These are phyloP conservation scores for Strigamia crassipes DNA, from an alignment of 2,888 invertebrate species.

Conservation along the genomic window DNA sequence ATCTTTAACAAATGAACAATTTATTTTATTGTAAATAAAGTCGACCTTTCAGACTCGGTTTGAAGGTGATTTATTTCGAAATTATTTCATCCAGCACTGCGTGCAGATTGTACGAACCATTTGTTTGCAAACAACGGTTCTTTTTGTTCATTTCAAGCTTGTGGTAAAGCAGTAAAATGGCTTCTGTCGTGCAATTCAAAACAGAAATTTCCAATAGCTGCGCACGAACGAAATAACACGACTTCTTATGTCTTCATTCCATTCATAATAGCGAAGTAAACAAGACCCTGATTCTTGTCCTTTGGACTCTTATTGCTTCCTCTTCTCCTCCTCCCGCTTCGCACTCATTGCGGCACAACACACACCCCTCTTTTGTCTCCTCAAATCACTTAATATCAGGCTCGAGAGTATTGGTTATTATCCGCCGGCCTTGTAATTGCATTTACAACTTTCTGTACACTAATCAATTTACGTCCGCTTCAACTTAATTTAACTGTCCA, in stretches of 20 bases:
- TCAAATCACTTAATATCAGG: constrained; percentile 4
- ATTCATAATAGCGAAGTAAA: neutral
- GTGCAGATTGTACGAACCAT: no score
- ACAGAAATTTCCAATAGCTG: neutral
- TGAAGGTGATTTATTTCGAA: no score
- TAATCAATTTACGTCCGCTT: neutral
- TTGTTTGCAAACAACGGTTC: no score
- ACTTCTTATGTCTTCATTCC: neutral
- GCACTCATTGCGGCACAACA: neutral
- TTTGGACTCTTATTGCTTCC: neutral
- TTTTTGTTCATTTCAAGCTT: no score
- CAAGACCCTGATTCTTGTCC: constrained; percentile 9
- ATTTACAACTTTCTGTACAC: neutral
- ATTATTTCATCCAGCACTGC: no score
- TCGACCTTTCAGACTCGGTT: no score
- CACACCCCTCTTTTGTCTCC: neutral
- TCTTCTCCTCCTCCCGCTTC: neutral
- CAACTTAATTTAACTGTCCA: neutral
- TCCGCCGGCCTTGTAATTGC: neutral
- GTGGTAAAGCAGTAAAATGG: neutral
- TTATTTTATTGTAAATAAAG: neutral
- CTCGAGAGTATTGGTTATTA: constrained; percentile 8
- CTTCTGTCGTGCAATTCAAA: neutral
- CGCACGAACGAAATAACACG: neutral
- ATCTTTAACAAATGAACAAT: neutral